Conservation (phyloP, 2,797 vertebrate genomes). For the Notolepis coatsorum region DNA sequence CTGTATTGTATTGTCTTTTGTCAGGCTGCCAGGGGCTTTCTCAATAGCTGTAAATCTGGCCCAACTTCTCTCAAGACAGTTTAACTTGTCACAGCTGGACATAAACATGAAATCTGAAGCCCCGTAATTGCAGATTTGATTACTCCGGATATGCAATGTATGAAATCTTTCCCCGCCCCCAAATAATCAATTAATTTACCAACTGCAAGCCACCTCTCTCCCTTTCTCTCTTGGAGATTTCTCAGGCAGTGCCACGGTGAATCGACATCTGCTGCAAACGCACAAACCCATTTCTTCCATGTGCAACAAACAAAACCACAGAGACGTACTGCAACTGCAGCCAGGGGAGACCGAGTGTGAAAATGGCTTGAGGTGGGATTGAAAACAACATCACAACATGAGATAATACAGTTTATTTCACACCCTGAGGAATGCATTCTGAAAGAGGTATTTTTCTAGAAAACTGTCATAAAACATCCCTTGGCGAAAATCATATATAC, state of each 20-base stretch:
- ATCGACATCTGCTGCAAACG: conserved; percentile 71
- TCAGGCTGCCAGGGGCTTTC: conserved; percentile 31
- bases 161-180: conserved; percentile 57
- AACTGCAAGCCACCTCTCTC: conserved; percentile 57
- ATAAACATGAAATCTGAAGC: conserved; percentile 67
- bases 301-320: conserved; percentile 68
- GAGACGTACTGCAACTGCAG: conserved; percentile 48
- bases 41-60: conserved; percentile 46
- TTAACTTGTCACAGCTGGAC: conserved; percentile 60
- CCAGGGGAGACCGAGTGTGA: conserved; percentile 60
- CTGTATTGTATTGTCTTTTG: conserved; percentile 31
- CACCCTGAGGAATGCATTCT: conserved; percentile 31
- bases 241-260: conserved; percentile 53
- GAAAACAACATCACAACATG: conserved; percentile 47
- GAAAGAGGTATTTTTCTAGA: conserved; percentile 29
- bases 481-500: too few relatives aligned
- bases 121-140: conserved; percentile 73
- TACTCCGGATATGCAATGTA: conserved; percentile 62
- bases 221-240: conserved; percentile 46
- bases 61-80: conserved; percentile 48
- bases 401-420: conserved; percentile 56
- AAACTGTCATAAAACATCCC: conserved; percentile 12
- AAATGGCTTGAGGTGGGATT: conserved; percentile 56
- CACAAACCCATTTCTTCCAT: conserved; percentile 63
- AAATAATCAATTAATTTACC: conserved; percentile 70